These are phyloP conservation scores for Halcyon senegalensis DNA, from an alignment of 2,113 vertebrate genomes.

Conservation along the genomic window DNA sequence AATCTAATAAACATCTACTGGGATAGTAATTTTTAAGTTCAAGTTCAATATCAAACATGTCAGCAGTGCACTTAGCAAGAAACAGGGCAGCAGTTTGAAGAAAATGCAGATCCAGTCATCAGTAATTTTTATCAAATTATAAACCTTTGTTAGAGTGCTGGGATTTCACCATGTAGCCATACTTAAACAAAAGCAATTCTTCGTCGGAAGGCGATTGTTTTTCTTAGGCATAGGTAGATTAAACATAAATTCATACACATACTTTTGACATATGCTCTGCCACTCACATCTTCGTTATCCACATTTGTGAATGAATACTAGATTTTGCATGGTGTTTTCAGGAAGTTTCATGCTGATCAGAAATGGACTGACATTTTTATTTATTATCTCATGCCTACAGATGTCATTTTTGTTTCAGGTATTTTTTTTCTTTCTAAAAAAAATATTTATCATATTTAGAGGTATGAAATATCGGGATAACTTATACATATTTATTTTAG, in stretches of 20 bases:
- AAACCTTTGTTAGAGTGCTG: constrained; percentile 44
- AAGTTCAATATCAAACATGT: constrained; percentile 73
- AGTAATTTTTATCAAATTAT: constrained; percentile 64
- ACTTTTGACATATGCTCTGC: neutral
- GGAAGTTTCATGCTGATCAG: neutral
- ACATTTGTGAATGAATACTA: neutral
- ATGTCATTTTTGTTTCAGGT: neutral
- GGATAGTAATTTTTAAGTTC: constrained; percentile 70
- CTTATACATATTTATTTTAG: neutral
- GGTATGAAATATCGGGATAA: neutral
- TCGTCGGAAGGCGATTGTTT: constrained; percentile 36
- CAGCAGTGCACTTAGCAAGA: constrained; percentile 68
- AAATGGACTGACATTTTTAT: neutral
- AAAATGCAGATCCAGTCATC: constrained; percentile 60
- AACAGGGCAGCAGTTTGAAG: constrained; percentile 53
- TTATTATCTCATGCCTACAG: neutral
- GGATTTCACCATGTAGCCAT: constrained; percentile 47
- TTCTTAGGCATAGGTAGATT: constrained; percentile 23
- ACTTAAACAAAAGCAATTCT: constrained; percentile 35
- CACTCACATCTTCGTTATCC: neutral
- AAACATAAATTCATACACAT: constrained; percentile 34
- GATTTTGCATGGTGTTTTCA: neutral
- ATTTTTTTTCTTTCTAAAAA: neutral
- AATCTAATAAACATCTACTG: constrained; percentile 76
- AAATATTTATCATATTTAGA: neutral